These are phyloP conservation scores for Rosalia funebris DNA, from an alignment of 2,888 invertebrate species.

Conservation along the genomic window DNA sequence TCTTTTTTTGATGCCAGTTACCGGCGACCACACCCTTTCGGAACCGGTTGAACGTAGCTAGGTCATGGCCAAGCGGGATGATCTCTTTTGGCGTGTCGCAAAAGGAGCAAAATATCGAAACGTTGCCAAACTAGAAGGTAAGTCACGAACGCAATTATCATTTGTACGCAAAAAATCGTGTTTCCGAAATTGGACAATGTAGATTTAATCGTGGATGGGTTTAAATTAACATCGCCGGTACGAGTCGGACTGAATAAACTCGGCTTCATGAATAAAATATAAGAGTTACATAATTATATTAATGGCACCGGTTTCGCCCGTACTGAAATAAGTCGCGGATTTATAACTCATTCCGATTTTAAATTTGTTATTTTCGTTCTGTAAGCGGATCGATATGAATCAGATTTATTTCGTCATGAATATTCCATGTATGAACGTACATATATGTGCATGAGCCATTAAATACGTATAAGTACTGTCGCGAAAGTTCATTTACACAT, in stretches of 20 bases:
- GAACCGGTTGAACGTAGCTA: slow-evolving; percentile 32
- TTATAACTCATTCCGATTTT: background rate
- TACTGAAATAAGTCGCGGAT: background rate
- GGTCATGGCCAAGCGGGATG: slow-evolving; percentile 32
- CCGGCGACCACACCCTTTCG: slow-evolving; percentile 31
- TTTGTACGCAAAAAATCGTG: slow-evolving; percentile 25
- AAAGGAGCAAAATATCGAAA: slow-evolving; percentile 5
- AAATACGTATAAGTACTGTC: too few relatives aligned
- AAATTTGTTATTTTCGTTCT: too few relatives aligned
- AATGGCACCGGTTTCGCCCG: slow-evolving; percentile 26
- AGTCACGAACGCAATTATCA: slow-evolving; percentile 36
- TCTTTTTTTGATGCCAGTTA: slow-evolving; percentile 6
- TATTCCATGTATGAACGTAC: too few relatives aligned
- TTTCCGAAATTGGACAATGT: slow-evolving; percentile 16
- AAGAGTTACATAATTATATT: slow-evolving; percentile 34
- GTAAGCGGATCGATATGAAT: too few relatives aligned
- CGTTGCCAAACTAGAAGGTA: slow-evolving; percentile 31
- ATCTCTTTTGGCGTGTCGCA: slow-evolving; percentile 23
- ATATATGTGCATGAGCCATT: too few relatives aligned
- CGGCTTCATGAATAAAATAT: slow-evolving; percentile 35
- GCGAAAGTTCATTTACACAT: too few relatives aligned
- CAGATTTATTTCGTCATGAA: too few relatives aligned
- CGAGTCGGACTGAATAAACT: slow-evolving; percentile 6
- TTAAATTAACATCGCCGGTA: slow-evolving; percentile 4
- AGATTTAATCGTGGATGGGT: slow-evolving; percentile 9